A percentile compares a stretch with the other conserved stretches of the same genome.
phyloP scores from a whole-genome alignment of 1,140 invertebrate genomes.

The Portunus trituberculatus region DNA sequence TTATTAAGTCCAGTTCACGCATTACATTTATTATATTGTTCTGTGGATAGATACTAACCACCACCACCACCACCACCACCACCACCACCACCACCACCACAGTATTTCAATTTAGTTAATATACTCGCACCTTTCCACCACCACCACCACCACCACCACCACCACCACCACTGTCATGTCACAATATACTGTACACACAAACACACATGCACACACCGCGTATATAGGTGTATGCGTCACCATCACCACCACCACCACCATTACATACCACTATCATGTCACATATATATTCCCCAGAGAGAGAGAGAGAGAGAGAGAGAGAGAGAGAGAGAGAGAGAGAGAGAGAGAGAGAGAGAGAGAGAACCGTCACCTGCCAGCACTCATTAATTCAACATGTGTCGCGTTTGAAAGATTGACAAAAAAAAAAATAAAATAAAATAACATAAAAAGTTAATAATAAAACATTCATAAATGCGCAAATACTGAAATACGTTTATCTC shows the following conservation, averaged over 20 bases:
- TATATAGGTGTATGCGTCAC: neutral
- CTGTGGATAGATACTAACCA: neutral
- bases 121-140: too few species aligned
- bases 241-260: neutral
- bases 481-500: neutral
- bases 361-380: neutral
- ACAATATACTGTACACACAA: too few species aligned
- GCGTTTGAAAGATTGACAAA: neutral
- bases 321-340: too few species aligned
- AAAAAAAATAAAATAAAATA: neutral
- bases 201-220: too few species aligned
- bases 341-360: too few species aligned
- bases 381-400: constrained; percentile 4
- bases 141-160: too few species aligned
- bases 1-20: too few species aligned
- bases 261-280: neutral
- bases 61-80: too few species aligned
- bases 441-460: too few species aligned
- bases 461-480: too few species aligned
- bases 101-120: neutral
- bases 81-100: neutral
- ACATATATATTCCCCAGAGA: neutral
- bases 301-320: constrained; percentile 5
- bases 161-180: too few species aligned
- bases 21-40: neutral